phyloP scores from a whole-genome alignment of 2,797 vertebrate genomes.

The Antrozous pallidus region DNA sequence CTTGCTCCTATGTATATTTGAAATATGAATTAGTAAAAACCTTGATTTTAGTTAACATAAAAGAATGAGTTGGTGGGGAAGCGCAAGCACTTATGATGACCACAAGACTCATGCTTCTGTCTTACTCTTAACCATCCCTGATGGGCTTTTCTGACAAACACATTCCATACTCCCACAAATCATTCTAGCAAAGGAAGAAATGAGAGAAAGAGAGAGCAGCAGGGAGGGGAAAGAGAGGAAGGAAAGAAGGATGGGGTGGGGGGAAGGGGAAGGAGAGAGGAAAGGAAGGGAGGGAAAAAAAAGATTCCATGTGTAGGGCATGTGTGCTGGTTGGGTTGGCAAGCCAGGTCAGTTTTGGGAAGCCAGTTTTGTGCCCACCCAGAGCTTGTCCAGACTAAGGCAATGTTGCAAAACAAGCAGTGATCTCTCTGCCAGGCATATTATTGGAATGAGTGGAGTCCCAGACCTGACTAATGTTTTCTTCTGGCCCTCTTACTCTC shows the following conservation, averaged over 20 bases:
- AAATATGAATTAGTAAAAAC: constrained; percentile 15
- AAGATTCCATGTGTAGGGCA: background rate
- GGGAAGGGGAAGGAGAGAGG: background rate
- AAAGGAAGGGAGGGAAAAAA: background rate
- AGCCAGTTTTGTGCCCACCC: background rate
- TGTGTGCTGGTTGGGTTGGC: background rate
- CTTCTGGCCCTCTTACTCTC: constrained; percentile 49
- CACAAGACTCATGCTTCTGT: background rate
- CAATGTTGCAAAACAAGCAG: constrained; percentile 39
- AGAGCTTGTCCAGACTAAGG: constrained; percentile 31
- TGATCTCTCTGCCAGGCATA: constrained; percentile 49
- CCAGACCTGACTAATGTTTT: constrained; percentile 63
- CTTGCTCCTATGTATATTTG: background rate
- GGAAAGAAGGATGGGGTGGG: too few species aligned
- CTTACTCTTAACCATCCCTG: background rate
- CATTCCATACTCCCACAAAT: constrained; percentile 17
- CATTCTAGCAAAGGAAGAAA: background rate
- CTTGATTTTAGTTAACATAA: constrained; percentile 48
- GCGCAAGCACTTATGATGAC: background rate
- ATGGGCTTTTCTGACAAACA: constrained; percentile 35
- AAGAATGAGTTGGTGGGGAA: background rate
- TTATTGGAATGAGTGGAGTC: constrained; percentile 52
- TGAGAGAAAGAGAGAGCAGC: background rate
- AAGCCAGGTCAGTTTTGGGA: constrained; percentile 35
- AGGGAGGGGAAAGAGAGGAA: background rate